phyloP scores from a whole-genome alignment of 1,140 invertebrate genomes.

The Lepidostoma basale region DNA sequence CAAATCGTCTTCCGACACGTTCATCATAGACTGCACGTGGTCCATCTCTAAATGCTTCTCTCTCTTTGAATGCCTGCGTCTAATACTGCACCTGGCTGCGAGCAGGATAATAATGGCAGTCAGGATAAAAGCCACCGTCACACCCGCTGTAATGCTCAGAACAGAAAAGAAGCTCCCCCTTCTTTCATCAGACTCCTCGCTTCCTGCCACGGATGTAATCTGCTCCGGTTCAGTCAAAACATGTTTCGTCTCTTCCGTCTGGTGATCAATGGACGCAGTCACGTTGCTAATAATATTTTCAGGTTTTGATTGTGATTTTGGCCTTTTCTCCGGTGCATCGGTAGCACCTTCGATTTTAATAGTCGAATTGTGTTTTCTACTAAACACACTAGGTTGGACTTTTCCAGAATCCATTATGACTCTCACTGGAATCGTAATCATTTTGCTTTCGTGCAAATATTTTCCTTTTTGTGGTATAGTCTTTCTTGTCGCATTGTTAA shows the following conservation, averaged over 20 bases:
- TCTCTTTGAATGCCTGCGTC: constrained; percentile 51
- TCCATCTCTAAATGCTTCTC: constrained; percentile 56
- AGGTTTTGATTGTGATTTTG: not conserved
- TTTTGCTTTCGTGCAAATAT: constrained; percentile 22
- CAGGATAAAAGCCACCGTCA: constrained; percentile 58
- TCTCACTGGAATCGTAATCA: constrained; percentile 34
- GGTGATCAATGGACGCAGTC: constrained; percentile 28
- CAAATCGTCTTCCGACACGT: constrained; percentile 52
- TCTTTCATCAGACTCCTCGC: constrained; percentile 52
- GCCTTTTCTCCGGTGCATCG: not conserved
- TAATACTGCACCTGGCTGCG: constrained; percentile 55
- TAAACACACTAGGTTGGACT: not conserved
- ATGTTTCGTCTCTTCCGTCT: constrained; percentile 41
- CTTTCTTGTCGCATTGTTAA: constrained; percentile 8
- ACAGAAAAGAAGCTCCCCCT: constrained; percentile 57
- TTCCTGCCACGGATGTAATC: constrained; percentile 59
- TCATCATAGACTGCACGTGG: constrained; percentile 55
- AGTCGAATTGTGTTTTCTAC: not conserved
- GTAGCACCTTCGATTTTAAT: not conserved
- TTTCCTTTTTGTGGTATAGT: not conserved
- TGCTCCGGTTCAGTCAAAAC: constrained; percentile 62
- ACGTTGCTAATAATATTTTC: constrained; percentile 18
- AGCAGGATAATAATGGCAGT: constrained; percentile 58
- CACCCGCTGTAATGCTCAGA: constrained; percentile 57
- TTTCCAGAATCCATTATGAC: constrained; percentile 31